Percentiles rank a stretch among this genome's conserved stretches.
Evolutionary conservation across 2,888 invertebrate genomes (phyloP).

Genomic region (Anthrax anthrax): DNA sequence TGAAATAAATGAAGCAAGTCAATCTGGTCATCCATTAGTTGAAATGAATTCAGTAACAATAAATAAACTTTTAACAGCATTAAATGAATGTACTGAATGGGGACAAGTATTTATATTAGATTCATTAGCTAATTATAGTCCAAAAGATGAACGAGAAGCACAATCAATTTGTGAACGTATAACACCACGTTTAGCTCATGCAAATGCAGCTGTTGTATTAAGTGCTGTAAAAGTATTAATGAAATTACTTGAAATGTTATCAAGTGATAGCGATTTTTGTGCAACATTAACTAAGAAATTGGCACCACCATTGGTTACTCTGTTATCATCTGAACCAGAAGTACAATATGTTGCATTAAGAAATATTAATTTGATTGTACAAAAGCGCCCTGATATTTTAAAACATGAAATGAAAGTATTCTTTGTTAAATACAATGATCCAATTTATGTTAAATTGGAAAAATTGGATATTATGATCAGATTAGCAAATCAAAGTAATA

Average conservation of each 20-base stretch:
- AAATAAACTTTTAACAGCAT: constrained; percentile 92
- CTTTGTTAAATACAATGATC: constrained; percentile 99
- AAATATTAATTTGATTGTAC: constrained; percentile 98
- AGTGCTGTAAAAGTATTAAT: constrained; percentile 96
- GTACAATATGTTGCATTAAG: constrained; percentile 97
- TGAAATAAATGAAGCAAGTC: constrained; percentile 95
- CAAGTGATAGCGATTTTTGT: constrained; percentile 87
- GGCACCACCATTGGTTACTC: constrained; percentile 95
- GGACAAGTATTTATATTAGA: constrained; percentile 98
- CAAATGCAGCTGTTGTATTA: constrained; percentile 96
- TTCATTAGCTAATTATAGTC: constrained; percentile 91
- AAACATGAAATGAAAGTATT: constrained; percentile 99
- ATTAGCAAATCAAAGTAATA: constrained; percentile 92
- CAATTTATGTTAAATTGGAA: constrained; percentile 98
- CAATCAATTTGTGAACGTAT: constrained; percentile 97
- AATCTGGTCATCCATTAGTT: constrained; percentile 85
- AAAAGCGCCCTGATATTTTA: constrained; percentile 94
- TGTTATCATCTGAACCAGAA: constrained; percentile 95
- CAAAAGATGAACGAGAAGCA: constrained; percentile 93
- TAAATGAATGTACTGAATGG: constrained; percentile 99
- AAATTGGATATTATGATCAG: constrained; percentile 99
- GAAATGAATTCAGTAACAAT: constrained; percentile 94
- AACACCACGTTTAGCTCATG: constrained; percentile 93
- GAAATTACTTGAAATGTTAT: constrained; percentile 96
- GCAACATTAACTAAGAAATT: constrained; percentile 88